A percentile compares a stretch with the other conserved stretches of the same genome.
phyloP scores from a whole-genome alignment of 2,797 vertebrate genomes.

The Columba guinea region DNA sequence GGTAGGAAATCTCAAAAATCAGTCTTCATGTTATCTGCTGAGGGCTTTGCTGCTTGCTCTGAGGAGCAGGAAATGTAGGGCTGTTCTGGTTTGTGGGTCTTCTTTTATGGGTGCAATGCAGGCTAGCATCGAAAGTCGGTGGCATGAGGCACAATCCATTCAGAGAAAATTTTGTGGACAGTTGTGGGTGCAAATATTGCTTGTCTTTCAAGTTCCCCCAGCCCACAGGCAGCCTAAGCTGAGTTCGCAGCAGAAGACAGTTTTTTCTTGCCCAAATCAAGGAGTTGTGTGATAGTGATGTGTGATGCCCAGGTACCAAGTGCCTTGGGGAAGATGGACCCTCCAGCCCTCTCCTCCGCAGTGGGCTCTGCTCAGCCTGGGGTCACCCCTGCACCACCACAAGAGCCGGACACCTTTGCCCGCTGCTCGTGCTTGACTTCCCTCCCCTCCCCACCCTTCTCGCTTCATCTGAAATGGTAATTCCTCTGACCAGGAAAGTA shows the following conservation, averaged over 20 bases:
- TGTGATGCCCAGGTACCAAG: not conserved
- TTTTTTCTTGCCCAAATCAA: not conserved
- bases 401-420: not conserved
- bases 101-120: not conserved
- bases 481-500: not conserved
- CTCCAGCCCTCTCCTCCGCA: fast-evolving
- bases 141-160: not conserved
- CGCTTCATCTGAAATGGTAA: not conserved
- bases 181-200: not conserved
- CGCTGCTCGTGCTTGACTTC: fast-evolving
- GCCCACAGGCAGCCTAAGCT: not conserved
- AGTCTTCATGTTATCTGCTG: not conserved
- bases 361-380: not conserved
- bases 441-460: not conserved
- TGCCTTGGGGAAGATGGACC: not conserved
- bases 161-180: not conserved
- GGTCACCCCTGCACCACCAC: fast-evolving
- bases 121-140: not conserved
- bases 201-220: not conserved
- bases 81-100: not conserved
- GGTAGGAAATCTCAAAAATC: not conserved
- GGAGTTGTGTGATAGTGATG: not conserved
- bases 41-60: not conserved
- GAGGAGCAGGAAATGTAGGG: not conserved
- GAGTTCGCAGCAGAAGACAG: not conserved